These are phyloP conservation scores for Limosa lapponica DNA, from an alignment of 2,797 vertebrate species.

Conservation along the genomic window DNA sequence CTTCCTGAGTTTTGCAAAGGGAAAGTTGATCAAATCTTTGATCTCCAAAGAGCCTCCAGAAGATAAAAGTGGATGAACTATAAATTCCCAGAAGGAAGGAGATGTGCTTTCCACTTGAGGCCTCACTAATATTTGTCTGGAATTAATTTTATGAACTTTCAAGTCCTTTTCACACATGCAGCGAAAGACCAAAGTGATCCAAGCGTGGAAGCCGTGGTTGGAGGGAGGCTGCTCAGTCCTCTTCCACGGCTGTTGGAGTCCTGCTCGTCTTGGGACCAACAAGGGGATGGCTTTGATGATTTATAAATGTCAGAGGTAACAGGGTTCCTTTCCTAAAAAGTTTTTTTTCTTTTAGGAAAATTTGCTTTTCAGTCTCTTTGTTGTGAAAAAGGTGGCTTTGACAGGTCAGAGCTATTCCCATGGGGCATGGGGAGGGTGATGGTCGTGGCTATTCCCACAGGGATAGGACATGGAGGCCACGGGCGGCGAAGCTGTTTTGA, in stretches of 20 bases:
- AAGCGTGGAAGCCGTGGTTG: background rate
- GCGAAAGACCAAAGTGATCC: background rate
- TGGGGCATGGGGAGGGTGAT: background rate
- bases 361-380: background rate
- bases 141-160: constrained; percentile 54
- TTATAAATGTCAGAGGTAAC: background rate
- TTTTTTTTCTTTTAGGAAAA: background rate
- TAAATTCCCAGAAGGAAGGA: constrained; percentile 48
- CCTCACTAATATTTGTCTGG: constrained; percentile 28
- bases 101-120: constrained; percentile 57
- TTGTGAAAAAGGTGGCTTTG: background rate
- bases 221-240: background rate
- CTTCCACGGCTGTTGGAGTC: background rate
- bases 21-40: constrained; percentile 26
- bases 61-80: constrained; percentile 56
- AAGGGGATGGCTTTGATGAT: rapidly evolving
- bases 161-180: constrained; percentile 39
- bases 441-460: background rate
- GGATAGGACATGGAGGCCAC: background rate
- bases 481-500: background rate
- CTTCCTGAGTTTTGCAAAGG: background rate
- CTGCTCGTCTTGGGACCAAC: background rate
- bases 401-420: background rate
- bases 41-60: constrained; percentile 24
- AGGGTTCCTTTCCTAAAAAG: background rate